Percentiles rank a stretch among this genome's conserved stretches.
phyloP scores from a whole-genome alignment of 2,797 vertebrate species.

The Calcarius lapponicus region DNA sequence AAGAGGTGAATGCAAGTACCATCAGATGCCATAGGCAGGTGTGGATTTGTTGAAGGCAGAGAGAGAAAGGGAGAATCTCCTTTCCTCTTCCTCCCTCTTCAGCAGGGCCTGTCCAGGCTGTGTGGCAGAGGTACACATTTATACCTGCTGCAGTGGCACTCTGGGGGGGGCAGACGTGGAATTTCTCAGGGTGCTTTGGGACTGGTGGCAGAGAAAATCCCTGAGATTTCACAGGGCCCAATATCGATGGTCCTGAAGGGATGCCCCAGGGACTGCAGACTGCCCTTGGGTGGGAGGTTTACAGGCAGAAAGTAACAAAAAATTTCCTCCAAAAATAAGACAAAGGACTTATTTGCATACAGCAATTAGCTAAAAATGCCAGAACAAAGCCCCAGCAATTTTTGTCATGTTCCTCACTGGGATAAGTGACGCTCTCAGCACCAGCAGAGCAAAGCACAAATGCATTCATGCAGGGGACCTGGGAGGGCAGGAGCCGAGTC shows the following conservation, averaged over 20 bases:
- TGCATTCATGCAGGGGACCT: neutral
- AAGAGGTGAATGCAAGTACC: neutral
- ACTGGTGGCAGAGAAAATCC: neutral
- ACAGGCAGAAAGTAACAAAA: neutral
- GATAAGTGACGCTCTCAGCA: neutral
- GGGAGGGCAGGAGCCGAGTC: neutral
- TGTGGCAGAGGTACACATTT: rapidly evolving
- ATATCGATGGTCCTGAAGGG: rapidly evolving
- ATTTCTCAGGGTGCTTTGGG: neutral
- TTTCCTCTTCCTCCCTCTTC: neutral
- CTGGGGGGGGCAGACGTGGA: rapidly evolving
- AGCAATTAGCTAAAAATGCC: neutral
- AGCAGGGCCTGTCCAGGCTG: neutral
- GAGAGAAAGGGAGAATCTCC: neutral
- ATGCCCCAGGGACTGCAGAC: neutral
- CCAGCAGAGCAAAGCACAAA: neutral
- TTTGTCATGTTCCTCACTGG: neutral
- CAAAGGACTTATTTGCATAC: neutral
- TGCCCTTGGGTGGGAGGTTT: neutral
- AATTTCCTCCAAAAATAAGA: neutral
- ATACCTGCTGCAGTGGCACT: neutral
- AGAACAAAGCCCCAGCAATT: neutral
- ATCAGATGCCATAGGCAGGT: neutral
- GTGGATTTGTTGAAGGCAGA: neutral
- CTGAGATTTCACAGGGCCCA: rapidly evolving